Percentiles rank a stretch among this genome's conserved stretches.
Evolutionary conservation across 2,113 vertebrate species (phyloP).

Genomic region (Peromyscus maniculatus): DNA sequence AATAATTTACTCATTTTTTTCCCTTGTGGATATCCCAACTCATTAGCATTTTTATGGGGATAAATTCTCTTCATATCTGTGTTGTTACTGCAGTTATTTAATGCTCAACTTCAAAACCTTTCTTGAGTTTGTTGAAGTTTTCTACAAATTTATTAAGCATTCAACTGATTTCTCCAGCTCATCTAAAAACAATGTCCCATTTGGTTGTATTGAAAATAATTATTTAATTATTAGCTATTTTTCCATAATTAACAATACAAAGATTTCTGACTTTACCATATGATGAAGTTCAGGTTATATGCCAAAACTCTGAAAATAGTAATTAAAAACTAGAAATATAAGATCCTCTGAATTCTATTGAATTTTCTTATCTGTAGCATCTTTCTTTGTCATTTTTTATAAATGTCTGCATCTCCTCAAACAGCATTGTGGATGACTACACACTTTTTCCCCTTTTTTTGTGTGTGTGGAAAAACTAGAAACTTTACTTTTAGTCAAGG

Average conservation of each 20-base stretch:
- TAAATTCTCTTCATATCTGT: not conserved
- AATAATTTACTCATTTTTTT: not conserved
- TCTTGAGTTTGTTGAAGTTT: not conserved
- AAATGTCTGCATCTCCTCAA: not conserved
- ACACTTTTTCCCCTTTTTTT: not conserved
- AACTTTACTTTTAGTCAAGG: not conserved
- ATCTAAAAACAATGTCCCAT: not conserved
- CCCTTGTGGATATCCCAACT: accelerated
- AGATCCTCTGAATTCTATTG: not conserved
- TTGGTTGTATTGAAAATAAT: not conserved
- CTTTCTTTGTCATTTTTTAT: not conserved
- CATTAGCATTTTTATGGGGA: not conserved
- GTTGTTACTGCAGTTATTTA: not conserved
- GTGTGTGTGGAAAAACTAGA: not conserved
- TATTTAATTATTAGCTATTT: not conserved
- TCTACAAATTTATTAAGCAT: not conserved
- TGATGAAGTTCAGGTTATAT: not conserved
- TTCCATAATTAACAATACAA: not conserved
- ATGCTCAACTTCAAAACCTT: not conserved
- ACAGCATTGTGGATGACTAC: not conserved
- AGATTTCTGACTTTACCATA: not conserved
- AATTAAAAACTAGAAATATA: not conserved
- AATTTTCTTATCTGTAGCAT: not conserved
- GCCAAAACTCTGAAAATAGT: not conserved
- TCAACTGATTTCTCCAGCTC: not conserved